Percentiles rank a stretch among this genome's conserved stretches.
These are phyloP conservation scores for Erebia palarica DNA, from an alignment of 2,888 invertebrate genomes.

Conservation along the genomic window DNA sequence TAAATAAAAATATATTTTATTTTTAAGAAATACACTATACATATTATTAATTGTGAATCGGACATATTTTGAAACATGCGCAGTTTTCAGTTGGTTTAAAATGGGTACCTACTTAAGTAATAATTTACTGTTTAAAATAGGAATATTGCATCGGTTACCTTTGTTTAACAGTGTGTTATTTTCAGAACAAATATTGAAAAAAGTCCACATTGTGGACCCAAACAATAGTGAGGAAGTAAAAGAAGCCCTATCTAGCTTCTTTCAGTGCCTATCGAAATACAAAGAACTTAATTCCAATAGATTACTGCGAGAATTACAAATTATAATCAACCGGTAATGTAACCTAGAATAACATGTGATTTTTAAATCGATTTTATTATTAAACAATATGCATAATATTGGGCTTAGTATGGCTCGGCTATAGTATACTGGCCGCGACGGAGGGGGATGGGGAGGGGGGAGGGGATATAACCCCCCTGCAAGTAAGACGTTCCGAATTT, in stretches of 20 bases:
- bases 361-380: neutral
- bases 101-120: slow-evolving; percentile 38
- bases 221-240: slow-evolving; percentile 70
- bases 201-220: slow-evolving; percentile 63
- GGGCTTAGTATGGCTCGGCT: too few species aligned
- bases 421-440: too few species aligned
- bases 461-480: too few species aligned
- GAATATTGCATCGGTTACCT: neutral
- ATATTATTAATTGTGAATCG: neutral
- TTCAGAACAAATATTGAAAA: slow-evolving; percentile 67
- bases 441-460: too few species aligned
- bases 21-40: neutral
- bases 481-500: too few species aligned
- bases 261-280: slow-evolving; percentile 60
- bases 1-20: neutral
- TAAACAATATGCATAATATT: neutral
- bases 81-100: slow-evolving; percentile 14
- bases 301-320: slow-evolving; percentile 62
- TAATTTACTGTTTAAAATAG: neutral
- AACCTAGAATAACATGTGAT: slow-evolving; percentile 1
- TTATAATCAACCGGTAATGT: slow-evolving; percentile 66
- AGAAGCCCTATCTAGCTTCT: slow-evolving; percentile 59
- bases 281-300: slow-evolving; percentile 50
- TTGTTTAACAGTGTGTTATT: slow-evolving; percentile 34
- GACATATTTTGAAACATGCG: neutral